Evolutionary conservation across 2,113 vertebrate species (phyloP).

Genomic region (Turnix velox): DNA sequence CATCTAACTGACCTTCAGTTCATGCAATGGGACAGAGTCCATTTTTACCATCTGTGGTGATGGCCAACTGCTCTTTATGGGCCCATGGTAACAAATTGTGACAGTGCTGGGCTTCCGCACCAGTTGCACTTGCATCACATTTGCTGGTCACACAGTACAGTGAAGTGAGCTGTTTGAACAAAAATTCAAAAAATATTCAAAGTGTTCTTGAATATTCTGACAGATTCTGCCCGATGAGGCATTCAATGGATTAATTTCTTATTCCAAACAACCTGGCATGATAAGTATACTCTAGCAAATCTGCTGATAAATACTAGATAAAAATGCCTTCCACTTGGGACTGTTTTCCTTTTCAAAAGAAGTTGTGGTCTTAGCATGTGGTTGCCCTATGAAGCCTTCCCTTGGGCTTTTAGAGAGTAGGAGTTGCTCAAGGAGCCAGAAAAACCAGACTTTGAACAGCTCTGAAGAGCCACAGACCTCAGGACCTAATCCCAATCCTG

Average conservation of each 20-base stretch:
- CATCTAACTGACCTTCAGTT: neutral
- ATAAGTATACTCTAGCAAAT: neutral
- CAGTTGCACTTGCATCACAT: accelerated
- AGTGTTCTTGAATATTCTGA: neutral
- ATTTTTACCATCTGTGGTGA: neutral
- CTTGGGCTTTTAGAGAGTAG: neutral
- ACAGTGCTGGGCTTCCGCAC: neutral
- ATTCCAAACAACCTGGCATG: neutral
- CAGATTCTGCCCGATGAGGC: neutral
- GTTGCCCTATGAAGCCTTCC: neutral
- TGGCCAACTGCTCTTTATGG: neutral
- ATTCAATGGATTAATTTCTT: neutral
- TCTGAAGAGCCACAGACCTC: neutral
- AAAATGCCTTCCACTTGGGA: neutral
- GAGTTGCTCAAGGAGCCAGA: neutral
- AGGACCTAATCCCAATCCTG: neutral
- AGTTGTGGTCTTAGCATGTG: neutral
- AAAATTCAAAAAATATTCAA: neutral
- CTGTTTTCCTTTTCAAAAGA: neutral
- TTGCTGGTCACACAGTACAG: neutral
- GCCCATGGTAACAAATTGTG: neutral
- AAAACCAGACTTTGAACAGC: neutral
- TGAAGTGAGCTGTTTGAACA: neutral
- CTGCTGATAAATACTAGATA: neutral
- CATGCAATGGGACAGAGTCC: neutral